These are phyloP conservation scores for Archips xylosteana DNA, from an alignment of 2,888 invertebrate species.

Conservation along the genomic window DNA sequence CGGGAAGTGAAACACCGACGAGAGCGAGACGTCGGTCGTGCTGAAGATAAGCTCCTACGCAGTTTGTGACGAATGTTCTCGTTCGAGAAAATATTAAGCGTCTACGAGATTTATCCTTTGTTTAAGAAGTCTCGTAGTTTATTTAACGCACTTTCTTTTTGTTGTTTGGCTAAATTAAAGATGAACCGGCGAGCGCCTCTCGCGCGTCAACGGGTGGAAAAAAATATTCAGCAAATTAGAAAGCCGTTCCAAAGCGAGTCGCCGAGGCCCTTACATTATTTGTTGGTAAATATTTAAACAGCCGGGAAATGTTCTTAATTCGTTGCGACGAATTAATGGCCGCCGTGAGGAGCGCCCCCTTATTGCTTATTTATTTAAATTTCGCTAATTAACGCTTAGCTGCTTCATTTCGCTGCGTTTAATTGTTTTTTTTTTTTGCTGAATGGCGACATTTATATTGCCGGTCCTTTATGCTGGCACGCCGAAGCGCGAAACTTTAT, in stretches of 20 bases:
- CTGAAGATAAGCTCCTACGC: background rate
- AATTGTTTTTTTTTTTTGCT: slow-evolving; percentile 49
- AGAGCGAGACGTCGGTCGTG: background rate
- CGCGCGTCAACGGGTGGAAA: slow-evolving; percentile 6
- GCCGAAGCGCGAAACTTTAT: slow-evolving; percentile 13
- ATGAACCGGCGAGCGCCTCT: background rate
- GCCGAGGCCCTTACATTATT: slow-evolving; percentile 14
- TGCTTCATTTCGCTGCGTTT: slow-evolving; percentile 45
- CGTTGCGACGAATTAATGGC: slow-evolving; percentile 47
- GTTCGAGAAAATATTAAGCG: background rate
- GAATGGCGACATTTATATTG: slow-evolving; percentile 24
- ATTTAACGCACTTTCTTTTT: slow-evolving; percentile 7
- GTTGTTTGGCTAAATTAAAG: slow-evolving; percentile 20
- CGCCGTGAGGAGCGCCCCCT: slow-evolving; percentile 49
- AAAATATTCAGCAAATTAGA: slow-evolving; percentile 33
- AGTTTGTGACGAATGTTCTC: background rate
- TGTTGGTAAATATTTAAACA: slow-evolving; percentile 36
- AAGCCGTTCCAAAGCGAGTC: slow-evolving; percentile 30
- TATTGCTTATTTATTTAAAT: slow-evolving; percentile 68
- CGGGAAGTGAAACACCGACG: background rate
- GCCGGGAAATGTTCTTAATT: slow-evolving; percentile 32
- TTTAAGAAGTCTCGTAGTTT: background rate
- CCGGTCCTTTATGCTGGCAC: slow-evolving; percentile 8
- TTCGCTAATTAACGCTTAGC: slow-evolving; percentile 56
- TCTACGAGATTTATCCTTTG: background rate